Evolutionary conservation across 2,113 vertebrate genomes (phyloP).

Genomic region (Candoia aspera): DNA sequence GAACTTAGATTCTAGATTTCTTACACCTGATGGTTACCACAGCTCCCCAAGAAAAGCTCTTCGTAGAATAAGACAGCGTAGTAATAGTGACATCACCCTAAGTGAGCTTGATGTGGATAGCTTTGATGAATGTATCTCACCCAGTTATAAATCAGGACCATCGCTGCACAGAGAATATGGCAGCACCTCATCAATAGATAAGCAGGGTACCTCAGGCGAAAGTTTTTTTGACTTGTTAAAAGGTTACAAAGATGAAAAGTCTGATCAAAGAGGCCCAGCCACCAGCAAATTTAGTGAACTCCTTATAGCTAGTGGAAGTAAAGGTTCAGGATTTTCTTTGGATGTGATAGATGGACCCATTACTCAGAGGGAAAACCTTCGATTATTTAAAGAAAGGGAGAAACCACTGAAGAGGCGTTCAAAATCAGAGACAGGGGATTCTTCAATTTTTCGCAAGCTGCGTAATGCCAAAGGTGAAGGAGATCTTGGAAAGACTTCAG

Average conservation of each 20-base stretch:
- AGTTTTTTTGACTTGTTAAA: slow-evolving; percentile 92
- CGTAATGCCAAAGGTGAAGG: slow-evolving; percentile 87
- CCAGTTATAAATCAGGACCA: slow-evolving; percentile 83
- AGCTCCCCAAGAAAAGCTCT: slow-evolving; percentile 86
- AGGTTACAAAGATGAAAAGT: slow-evolving; percentile 88
- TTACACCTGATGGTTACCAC: slow-evolving; percentile 87
- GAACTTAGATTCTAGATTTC: slow-evolving; percentile 85
- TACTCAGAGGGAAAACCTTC: slow-evolving; percentile 84
- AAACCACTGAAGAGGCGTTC: slow-evolving; percentile 92
- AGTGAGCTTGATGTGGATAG: slow-evolving; percentile 93
- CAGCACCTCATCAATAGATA: slow-evolving; percentile 98
- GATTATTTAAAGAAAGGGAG: slow-evolving; percentile 92
- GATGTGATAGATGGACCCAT: slow-evolving; percentile 86
- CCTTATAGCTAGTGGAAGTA: slow-evolving; percentile 79
- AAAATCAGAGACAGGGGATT: slow-evolving; percentile 93
- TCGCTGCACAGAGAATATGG: slow-evolving; percentile 93
- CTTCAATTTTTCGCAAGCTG: slow-evolving; percentile 94
- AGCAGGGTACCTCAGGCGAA: slow-evolving; percentile 89
- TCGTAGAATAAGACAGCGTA: slow-evolving; percentile 89
- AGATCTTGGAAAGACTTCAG: slow-evolving; percentile 82
- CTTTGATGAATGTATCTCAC: slow-evolving; percentile 88
- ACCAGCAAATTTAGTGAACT: slow-evolving; percentile 87
- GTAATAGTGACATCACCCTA: slow-evolving; percentile 95
- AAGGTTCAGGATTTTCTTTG: slow-evolving; percentile 78
- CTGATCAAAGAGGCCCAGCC: slow-evolving; percentile 83